These are phyloP conservation scores for Eutolmus rufibarbis DNA, from an alignment of 2,888 invertebrate species.

Conservation along the genomic window DNA sequence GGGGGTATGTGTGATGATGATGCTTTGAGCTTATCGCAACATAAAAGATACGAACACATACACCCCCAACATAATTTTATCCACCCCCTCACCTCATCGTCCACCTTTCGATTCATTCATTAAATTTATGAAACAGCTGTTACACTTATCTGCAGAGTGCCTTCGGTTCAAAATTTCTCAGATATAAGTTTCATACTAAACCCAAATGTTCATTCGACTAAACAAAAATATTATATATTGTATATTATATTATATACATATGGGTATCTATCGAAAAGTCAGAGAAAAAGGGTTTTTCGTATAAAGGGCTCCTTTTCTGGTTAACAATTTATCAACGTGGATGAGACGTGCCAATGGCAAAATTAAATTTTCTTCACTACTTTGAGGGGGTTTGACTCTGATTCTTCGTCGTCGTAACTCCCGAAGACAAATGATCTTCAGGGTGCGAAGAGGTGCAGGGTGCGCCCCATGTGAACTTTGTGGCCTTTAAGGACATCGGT, in stretches of 20 bases:
- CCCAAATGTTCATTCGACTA: not conserved
- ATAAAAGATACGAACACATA: not conserved
- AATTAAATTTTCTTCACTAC: not conserved
- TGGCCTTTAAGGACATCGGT: not conserved
- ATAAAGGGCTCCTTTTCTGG: not conserved
- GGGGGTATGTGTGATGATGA: not conserved
- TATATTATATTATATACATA: not conserved
- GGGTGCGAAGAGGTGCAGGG: not conserved
- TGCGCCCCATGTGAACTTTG: not conserved
- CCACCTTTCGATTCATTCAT: conserved; percentile 20
- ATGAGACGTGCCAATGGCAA: not conserved
- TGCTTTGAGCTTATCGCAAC: not conserved
- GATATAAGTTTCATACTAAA: not conserved
- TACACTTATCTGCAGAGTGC: conserved; percentile 19
- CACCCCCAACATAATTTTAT: not conserved
- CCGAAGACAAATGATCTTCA: not conserved
- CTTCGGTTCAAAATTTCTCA: not conserved
- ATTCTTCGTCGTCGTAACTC: not conserved
- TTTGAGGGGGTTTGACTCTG: not conserved
- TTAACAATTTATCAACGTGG: conserved; percentile 15
- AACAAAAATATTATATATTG: not conserved
- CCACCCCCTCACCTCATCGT: not conserved
- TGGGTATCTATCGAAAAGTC: not conserved
- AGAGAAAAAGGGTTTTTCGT: not conserved
- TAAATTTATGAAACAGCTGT: conserved; percentile 37